Base-by-base conservation (phyloP, 2,797 vertebrate species). In the Hippocampus kuda region DNA sequence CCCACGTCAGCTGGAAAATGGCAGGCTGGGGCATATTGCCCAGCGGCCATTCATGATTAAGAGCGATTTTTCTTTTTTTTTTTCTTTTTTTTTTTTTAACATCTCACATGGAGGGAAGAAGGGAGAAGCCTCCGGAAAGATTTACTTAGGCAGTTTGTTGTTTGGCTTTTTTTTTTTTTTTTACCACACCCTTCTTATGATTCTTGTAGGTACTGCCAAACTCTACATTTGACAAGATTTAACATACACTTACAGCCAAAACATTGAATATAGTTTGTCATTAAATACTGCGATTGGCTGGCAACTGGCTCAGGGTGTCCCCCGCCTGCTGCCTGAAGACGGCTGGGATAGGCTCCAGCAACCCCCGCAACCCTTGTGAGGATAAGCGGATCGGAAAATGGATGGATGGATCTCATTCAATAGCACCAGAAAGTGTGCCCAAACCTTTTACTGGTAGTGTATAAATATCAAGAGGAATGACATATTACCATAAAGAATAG, bases 21-120 rank as follows among this genome's bases (percentile, higher is more conserved):
- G 89, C 87, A 87, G 85, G 72, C 83, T 68, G 46, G 78, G 81
- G 89, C 84, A 78, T 84, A 86, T 59, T 89, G 85, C 89, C 90
- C 90, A 87, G 75, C 77, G 87, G 90, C 89, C 85, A 83, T 88
- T 89, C 76, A 88, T 88, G 89, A 90, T 91, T 90, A 91, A 86
- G 79, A 83, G 80, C 87, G 82, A 88, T 91, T 88, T 87, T 88
- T 89, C 80, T 38, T 38, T 38, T 7, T 34, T 34, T 34, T 1
- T 30, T 30, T 30, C 1, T 30, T 87, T 88, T 89, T 81, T 38
- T 38, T 38, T 7, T 34, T 34, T 34, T 30, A 30, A 86, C 72
- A 82, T 44, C 44, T 27, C 79, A 77, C 82, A 77, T 77, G 83
- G 83, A 80, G 77, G 75, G 73, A 80, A 75, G 73, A 60, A 81